Evolutionary conservation across 2,888 invertebrate genomes (phyloP), one percentile per base, ranked within the genome.

Genomic region (Trypoxylon attenuatum): DNA sequence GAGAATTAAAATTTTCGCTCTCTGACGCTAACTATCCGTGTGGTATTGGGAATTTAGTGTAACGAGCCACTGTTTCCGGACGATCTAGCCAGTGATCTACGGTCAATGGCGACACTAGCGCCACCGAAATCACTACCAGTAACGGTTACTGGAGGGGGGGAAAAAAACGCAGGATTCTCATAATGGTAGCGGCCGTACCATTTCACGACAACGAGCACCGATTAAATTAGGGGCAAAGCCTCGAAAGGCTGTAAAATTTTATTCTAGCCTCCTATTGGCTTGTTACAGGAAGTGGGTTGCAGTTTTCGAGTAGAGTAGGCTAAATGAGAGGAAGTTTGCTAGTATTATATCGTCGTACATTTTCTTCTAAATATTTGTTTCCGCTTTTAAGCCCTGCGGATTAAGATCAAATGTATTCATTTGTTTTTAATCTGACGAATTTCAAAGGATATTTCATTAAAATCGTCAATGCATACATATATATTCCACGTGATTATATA

Each of bases 241-340:
- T 77, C 69, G 71, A 77, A 74, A 54, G 70, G 72, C 50, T 68
- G 78, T 85, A 81, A 85, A 84, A 84, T 84, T 85, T 84, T 82
- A 84, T 85, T 83, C 84, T 82, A 83, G 79, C 67, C 68, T 61
- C 74, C 51, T 63, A 42, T 43, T 62, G 70, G 81, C 77, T 73
- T 82, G 80, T 81, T 53, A 63, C 67, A 45, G 5, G 23, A 10
- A 23, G 13, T 19, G 46, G 33, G 39, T n/a, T 21, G n/a, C n/a
- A n/a, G n/a, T n/a, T n/a, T n/a, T n/a, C n/a, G n/a, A n/a, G n/a
- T n/a, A n/a, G n/a, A n/a, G n/a, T n/a, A n/a, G n/a, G n/a, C n/a
- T n/a, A n/a, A n/a, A n/a, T n/a, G n/a, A n/a, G n/a, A n/a, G n/a
- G n/a, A n/a, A n/a, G n/a, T n/a, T n/a, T n/a, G n/a, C n/a, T n/a